Evolutionary conservation across 2,113 vertebrate species (phyloP).

Genomic region (Aix galericulata): DNA sequence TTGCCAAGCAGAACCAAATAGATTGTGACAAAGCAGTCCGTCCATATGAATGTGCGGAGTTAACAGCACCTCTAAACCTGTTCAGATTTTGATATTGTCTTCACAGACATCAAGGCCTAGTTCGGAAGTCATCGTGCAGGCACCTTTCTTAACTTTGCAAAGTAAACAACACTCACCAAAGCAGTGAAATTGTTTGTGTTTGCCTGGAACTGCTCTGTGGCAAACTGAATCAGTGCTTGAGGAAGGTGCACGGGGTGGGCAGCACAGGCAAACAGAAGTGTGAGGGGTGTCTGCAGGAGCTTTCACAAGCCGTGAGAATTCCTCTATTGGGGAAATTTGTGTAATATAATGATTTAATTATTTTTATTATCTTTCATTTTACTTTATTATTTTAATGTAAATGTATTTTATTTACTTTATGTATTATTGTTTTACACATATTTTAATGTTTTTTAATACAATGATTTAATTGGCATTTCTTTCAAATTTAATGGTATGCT

Average conservation of each 20-base stretch:
- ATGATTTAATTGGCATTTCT: background rate
- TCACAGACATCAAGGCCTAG: background rate
- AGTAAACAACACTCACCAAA: background rate
- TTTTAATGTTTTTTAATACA: background rate
- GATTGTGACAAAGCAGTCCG: slow-evolving; percentile 35
- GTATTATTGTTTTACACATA: too few relatives aligned
- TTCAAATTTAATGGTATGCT: background rate
- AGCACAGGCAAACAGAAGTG: fast-evolving
- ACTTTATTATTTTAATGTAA: too few relatives aligned
- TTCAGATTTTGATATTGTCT: background rate
- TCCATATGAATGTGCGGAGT: background rate
- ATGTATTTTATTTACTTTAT: too few relatives aligned
- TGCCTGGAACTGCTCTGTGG: background rate
- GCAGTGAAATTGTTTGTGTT: background rate
- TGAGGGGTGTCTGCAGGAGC: background rate
- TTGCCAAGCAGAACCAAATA: slow-evolving; percentile 46
- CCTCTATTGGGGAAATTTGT: background rate
- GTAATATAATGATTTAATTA: background rate
- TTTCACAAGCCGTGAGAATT: background rate
- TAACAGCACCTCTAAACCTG: background rate
- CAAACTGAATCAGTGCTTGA: background rate
- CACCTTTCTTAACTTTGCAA: background rate
- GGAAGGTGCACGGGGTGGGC: background rate
- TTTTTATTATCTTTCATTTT: too few relatives aligned
- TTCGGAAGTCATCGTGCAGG: background rate